A percentile compares a stretch with the other conserved stretches of the same genome.
These are phyloP conservation scores for Cyanoliseus patagonus DNA, from an alignment of 2,113 vertebrate species.

Conservation along the genomic window DNA sequence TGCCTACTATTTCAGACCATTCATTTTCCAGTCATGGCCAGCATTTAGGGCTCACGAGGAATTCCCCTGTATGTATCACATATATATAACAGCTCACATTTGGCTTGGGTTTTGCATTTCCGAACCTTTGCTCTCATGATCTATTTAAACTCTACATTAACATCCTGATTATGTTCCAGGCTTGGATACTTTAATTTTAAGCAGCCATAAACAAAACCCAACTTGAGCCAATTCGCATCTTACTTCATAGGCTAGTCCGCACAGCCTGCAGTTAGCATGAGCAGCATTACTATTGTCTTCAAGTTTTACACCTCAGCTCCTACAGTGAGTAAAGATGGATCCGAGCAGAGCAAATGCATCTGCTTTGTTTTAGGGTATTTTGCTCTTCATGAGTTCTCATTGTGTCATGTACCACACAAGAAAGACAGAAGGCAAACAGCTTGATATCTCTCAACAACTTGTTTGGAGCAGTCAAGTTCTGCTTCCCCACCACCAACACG, in stretches of 20 bases:
- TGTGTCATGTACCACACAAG: accelerated
- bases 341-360: not conserved
- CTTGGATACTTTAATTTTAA: not conserved
- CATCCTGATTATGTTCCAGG: not conserved
- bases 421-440: not conserved
- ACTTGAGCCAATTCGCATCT: not conserved
- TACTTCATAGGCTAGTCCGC: no score
- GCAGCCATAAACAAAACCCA: not conserved
- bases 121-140: not conserved
- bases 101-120: not conserved
- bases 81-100: not conserved
- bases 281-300: not conserved
- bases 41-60: not conserved
- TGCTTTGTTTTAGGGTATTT: not conserved
- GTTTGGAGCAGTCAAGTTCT: not conserved
- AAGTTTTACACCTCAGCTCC: not conserved
- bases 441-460: not conserved
- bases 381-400: not conserved
- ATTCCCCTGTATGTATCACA: not conserved
- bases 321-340: not conserved
- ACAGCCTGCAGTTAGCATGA: not conserved
- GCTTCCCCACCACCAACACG: not conserved
- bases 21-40: not conserved
- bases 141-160: not conserved
- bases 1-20: not conserved